Base-by-base conservation (phyloP, 2,888 invertebrate genomes). In the Melieria omissa region DNA sequence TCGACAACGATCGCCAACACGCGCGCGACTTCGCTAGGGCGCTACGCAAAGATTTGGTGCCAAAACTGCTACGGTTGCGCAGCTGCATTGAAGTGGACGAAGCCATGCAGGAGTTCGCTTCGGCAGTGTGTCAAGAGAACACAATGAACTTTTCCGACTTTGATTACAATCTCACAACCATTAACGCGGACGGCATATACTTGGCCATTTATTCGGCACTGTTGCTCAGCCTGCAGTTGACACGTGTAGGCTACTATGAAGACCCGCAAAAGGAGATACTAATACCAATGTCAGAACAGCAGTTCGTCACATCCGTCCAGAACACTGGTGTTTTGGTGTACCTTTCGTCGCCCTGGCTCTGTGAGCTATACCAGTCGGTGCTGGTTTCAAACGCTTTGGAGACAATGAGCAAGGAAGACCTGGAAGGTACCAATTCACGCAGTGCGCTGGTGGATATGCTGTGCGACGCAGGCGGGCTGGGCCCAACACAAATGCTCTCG, bases 111-210 rank as follows among this genome's bases (percentile, higher is more conserved):
- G 93, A 95, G 83, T 97, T 97, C 82, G 94, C 97, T 2, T 96
- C 97, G 0, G 92, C 93, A 75, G 95, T 96, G 80, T 97, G 97
- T 85, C 93, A 96, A 88, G 92, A 94, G 89, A 87, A 87, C 70
- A 87, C 86, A 78, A 82, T 84, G 80, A 87, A 87, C 55, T 86
- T 84, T 73, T 87, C 87, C 3, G 86, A 87, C 63, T 87, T 87
- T 68, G 87, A 87, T 74, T 91, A 90, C 85, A 91, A 92, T 80
- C 90, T 92, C 3, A 88, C 90, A 0, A 89, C 90, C 60, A 94
- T 98, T 89, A 98, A 98, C 86, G 97, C 97, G 1, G 98, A 98
- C 87, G 97, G 97, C 41, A 94, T 98, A 55, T 98, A 98, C 84
- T 88, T 97, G 75, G 95, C 97, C 1, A 95, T 95, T 0, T 96